phyloP scores from a whole-genome alignment of 2,888 invertebrate genomes.

The Nomada flava region DNA sequence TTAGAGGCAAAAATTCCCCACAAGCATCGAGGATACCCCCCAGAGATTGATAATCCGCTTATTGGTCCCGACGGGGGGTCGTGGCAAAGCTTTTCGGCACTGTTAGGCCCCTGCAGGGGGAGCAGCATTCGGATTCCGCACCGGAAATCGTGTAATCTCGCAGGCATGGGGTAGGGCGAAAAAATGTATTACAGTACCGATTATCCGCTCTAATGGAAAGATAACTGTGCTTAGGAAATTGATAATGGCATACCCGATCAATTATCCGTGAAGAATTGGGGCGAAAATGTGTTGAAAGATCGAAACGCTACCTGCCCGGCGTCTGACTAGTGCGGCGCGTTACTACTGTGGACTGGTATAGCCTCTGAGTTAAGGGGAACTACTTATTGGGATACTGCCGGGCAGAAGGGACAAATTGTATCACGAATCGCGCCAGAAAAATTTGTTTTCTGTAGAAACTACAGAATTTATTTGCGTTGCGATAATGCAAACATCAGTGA shows the following conservation, averaged over 20 bases:
- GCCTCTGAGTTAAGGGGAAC: neutral
- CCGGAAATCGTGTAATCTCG: conserved; percentile 26
- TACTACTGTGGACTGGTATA: neutral
- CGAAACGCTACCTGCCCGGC: neutral
- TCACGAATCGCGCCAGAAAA: neutral
- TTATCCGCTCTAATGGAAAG: neutral
- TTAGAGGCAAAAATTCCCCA: neutral
- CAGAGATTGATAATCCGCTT: conserved; percentile 61
- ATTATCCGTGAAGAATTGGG: neutral
- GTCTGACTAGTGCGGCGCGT: conserved; percentile 6
- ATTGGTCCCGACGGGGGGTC: conserved; percentile 28
- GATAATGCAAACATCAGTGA: neutral
- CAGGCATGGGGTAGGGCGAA: neutral
- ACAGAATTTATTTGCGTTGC: neutral
- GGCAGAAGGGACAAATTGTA: neutral
- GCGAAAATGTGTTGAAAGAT: neutral
- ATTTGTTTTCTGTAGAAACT: neutral
- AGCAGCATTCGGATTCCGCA: conserved; percentile 4
- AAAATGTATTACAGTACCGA: neutral
- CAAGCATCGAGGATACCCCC: conserved; percentile 28
- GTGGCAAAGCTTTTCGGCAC: conserved; percentile 4
- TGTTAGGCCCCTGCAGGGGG: neutral
- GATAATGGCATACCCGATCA: neutral
- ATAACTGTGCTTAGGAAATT: neutral
- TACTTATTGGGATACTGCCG: neutral